These are phyloP conservation scores for Corythucha ciliata DNA, from an alignment of 2,888 invertebrate species.

Conservation along the genomic window DNA sequence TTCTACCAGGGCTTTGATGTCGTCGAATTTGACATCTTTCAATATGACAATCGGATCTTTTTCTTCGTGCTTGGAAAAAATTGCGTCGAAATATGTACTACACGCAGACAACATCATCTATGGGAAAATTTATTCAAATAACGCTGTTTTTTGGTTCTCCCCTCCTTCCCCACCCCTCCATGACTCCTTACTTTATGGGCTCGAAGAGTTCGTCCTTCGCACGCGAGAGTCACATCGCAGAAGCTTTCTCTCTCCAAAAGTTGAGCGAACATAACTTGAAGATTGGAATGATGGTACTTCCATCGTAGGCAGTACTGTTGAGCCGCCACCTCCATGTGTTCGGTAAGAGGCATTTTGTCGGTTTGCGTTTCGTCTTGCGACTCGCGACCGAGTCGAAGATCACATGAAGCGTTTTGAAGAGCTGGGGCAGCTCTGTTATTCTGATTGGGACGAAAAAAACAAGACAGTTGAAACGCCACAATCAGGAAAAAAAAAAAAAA, in stretches of 20 bases:
- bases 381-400: too few species aligned
- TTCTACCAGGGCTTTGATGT: conserved; percentile 79
- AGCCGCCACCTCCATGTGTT: conserved; percentile 48
- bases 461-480: too few species aligned
- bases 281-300: conserved; percentile 86
- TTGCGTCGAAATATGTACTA: conserved; percentile 81
- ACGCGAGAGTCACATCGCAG: conserved; percentile 82
- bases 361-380: too few species aligned
- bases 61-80: conserved; percentile 71
- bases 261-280: conserved; percentile 59
- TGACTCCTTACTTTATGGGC: conserved; percentile 52
- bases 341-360: conserved; percentile 32
- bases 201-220: conserved; percentile 67
- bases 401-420: too few species aligned
- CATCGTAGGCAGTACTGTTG: conserved; percentile 87
- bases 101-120: conserved; percentile 86
- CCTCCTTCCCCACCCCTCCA: not conserved
- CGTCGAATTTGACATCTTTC: conserved; percentile 83
- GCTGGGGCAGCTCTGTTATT: too few species aligned
- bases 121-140: not conserved
- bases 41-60: conserved; percentile 75
- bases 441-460: too few species aligned
- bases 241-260: conserved; percentile 77
- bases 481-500: too few species aligned
- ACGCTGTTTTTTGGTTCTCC: not conserved